Conservation (phyloP, 2,113 vertebrate genomes). For the Cyanoramphus novaezelandiae region DNA sequence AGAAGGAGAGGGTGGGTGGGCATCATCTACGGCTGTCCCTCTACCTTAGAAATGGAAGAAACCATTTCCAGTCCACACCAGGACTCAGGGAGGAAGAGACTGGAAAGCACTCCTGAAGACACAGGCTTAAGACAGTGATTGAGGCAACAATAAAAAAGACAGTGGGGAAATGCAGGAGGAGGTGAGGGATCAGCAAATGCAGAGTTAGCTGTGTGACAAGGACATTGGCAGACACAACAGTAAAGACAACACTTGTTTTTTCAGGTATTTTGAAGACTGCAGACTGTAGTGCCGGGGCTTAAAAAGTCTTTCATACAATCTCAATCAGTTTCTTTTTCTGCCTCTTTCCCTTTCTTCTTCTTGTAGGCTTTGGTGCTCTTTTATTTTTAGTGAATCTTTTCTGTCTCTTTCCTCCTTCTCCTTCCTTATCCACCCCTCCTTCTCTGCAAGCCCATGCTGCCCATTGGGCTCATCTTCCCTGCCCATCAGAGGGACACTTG, state of each 20-base stretch:
- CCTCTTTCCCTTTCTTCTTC: not conserved
- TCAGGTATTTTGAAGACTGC: not conserved
- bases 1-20: not conserved
- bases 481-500: not conserved
- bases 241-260: not conserved
- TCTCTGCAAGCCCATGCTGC: not conserved
- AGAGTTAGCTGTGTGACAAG: not conserved
- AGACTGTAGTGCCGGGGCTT: not conserved
- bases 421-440: not conserved
- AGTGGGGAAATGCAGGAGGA: not conserved
- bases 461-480: conserved; percentile 11
- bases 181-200: not conserved
- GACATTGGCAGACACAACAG: not conserved
- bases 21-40: not conserved
- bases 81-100: not conserved
- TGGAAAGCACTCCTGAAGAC: not conserved
- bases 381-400: not conserved
- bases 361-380: not conserved
- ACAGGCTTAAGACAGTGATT: not conserved
- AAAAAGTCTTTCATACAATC: not conserved
- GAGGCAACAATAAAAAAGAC: too few species aligned
- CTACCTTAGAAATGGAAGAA: not conserved
- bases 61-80: not conserved
- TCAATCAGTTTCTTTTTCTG: not conserved
- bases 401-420: not conserved